A percentile compares a stretch with the other conserved stretches of the same genome.
phyloP scores from a whole-genome alignment of 2,113 vertebrate species.

The Pseudopodoces humilis region DNA sequence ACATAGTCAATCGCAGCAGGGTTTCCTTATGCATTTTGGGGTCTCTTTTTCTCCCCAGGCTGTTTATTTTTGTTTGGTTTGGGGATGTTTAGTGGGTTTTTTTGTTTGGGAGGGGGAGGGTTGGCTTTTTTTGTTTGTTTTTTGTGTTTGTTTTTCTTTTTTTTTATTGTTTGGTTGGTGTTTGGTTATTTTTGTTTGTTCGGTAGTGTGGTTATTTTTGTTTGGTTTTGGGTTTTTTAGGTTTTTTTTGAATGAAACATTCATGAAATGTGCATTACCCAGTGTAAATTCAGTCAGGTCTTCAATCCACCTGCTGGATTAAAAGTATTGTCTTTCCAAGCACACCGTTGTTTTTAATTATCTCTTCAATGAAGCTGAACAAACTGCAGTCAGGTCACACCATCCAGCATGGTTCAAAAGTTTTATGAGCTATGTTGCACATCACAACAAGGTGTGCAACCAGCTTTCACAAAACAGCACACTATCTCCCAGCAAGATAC shows the following conservation, averaged over 20 bases:
- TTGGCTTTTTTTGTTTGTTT: background rate
- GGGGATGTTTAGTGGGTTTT: background rate
- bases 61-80: background rate
- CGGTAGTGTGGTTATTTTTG: background rate
- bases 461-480: background rate
- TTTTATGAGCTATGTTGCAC: constrained; percentile 59
- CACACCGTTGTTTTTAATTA: constrained; percentile 70
- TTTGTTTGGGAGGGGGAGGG: background rate
- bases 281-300: background rate
- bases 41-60: background rate
- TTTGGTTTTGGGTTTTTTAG: no score
- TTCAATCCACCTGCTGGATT: background rate
- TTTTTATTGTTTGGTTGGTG: background rate
- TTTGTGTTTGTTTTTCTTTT: background rate
- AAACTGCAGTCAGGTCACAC: constrained; percentile 40
- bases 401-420: constrained; percentile 53
- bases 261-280: background rate
- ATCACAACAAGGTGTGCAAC: background rate
- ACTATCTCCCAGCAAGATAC: background rate
- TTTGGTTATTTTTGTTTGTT: background rate
- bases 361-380: constrained; percentile 60
- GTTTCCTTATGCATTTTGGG: background rate
- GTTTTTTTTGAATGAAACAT: background rate
- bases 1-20: background rate
- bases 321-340: constrained; percentile 9